These are phyloP conservation scores for Lumbricus terrestris DNA, from an alignment of 2,888 invertebrate genomes.

Conservation along the genomic window DNA sequence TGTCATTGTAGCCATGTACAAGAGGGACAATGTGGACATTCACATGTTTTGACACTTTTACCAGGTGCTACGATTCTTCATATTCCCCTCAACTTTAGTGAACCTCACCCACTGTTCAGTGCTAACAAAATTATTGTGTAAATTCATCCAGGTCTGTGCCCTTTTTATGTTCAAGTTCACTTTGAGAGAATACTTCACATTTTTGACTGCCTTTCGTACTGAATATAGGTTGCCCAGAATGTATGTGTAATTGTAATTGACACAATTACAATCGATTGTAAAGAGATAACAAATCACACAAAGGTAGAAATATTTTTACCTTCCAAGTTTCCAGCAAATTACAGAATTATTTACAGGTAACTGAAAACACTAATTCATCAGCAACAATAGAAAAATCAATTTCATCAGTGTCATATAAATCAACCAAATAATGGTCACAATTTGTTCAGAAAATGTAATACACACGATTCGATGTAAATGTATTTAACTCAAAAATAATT, in stretches of 20 bases:
- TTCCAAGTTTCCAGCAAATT: background rate
- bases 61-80: background rate
- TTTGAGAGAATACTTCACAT: background rate
- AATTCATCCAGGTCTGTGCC: background rate
- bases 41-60: background rate
- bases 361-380: background rate
- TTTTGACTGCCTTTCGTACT: background rate
- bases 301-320: background rate
- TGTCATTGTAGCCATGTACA: background rate
- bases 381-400: background rate
- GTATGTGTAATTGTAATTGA: background rate
- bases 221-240: background rate
- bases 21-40: no score
- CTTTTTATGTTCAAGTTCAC: background rate
- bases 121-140: background rate
- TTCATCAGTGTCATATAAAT: no score
- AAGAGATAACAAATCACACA: background rate
- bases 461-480: background rate
- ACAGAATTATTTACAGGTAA: background rate
- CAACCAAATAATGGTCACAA: background rate
- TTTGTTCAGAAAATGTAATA: background rate
- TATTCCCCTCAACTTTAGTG: background rate
- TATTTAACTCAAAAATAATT: background rate
- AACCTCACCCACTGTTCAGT: background rate
- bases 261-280: background rate